Base-by-base conservation (phyloP, 2,797 vertebrate genomes). In the Onychomys arenicola region DNA sequence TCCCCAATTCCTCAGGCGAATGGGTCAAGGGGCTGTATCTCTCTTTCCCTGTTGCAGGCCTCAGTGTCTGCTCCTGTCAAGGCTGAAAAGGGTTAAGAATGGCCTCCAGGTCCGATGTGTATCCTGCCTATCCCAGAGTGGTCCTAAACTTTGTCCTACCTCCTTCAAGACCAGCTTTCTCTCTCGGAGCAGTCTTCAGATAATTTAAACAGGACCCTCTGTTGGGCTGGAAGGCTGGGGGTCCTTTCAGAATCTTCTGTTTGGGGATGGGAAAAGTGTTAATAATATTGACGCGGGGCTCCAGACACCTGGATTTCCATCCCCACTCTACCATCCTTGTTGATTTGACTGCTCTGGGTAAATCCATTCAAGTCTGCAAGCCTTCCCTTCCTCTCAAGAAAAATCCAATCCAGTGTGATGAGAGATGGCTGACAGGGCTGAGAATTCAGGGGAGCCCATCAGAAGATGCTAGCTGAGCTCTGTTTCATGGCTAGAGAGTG, bases 111-210 rank as follows among this genome's bases (percentile, higher is more conserved):
- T 71, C 43, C 10, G 63, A 67, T 85, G 55, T 46, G 17, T 75
- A 40, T 61, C 80, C 88, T 87, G 14, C 63, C 63, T 3, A 40
- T 82, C 43, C 76, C 9, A 34, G 61, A 25, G 49, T 37, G 61
- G 73, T 17, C 90, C 89, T 83, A 92, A 93, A 97, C 93, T 96
- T 96, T 93, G 90, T 43, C 86, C 71, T 59, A 23, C 32, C 76
- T n/a, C 43, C 67, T 86, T 78, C 63, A 63, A 63, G 37, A 91
- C 75, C 40, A 87, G 55, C 75, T 32, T 57, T n/a, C n/a, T n/a
- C 27, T 21, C 32, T 57, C 29, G 21, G 34, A 71, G 69, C 6
- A 4, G 71, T 32, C 73, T 67, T 82, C 32, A 8, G 34, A 49
- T n/a, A 65, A 84, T 95, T 91, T 91, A 85, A 69, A 71, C 17